Percentiles rank a stretch among this genome's conserved stretches.
These are phyloP conservation scores for Drosophila melanica DNA, from an alignment of 1,140 invertebrate genomes.

Conservation along the genomic window DNA sequence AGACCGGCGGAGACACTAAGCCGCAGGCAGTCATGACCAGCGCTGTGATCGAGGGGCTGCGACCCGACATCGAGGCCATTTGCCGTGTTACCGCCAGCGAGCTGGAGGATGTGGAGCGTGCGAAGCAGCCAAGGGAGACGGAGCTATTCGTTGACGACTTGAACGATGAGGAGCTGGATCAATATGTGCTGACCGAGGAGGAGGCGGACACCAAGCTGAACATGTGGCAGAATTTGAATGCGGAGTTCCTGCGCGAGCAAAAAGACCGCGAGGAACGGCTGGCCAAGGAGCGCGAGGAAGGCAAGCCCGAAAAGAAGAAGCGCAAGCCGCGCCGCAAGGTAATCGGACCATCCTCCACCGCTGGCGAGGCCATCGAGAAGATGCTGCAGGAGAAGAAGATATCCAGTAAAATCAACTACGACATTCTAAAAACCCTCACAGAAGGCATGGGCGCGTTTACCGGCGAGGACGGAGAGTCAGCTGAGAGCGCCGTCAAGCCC, in stretches of 20 bases:
- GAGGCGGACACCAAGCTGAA: constrained; percentile 92
- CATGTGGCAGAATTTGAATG: constrained; percentile 94
- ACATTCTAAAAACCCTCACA: constrained; percentile 92
- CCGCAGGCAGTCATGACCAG: constrained; percentile 8
- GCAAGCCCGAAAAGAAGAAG: constrained; percentile 91
- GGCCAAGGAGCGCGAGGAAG: constrained; percentile 90
- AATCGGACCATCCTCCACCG: constrained; percentile 89
- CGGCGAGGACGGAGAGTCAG: constrained; percentile 28
- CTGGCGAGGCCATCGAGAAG: constrained; percentile 96
- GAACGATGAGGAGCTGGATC: constrained; percentile 94
- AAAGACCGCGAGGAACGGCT: constrained; percentile 93
- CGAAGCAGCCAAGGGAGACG: constrained; percentile 70
- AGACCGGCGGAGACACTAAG: constrained; percentile 23
- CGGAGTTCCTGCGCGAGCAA: constrained; percentile 91
- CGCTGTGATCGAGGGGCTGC: constrained; percentile 70
- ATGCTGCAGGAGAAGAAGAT: constrained; percentile 98
- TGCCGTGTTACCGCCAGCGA: constrained; percentile 72
- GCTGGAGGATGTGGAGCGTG: constrained; percentile 64
- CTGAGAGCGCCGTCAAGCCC: constrained; percentile 30
- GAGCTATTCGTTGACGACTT: constrained; percentile 92
- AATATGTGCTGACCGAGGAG: constrained; percentile 92
- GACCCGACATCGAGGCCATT: constrained; percentile 80
- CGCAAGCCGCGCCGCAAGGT: constrained; percentile 87
- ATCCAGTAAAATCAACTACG: constrained; percentile 98
- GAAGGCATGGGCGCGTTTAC: constrained; percentile 56